phyloP scores from a whole-genome alignment of 2,113 vertebrate genomes.

The Apodemus speciosus region DNA sequence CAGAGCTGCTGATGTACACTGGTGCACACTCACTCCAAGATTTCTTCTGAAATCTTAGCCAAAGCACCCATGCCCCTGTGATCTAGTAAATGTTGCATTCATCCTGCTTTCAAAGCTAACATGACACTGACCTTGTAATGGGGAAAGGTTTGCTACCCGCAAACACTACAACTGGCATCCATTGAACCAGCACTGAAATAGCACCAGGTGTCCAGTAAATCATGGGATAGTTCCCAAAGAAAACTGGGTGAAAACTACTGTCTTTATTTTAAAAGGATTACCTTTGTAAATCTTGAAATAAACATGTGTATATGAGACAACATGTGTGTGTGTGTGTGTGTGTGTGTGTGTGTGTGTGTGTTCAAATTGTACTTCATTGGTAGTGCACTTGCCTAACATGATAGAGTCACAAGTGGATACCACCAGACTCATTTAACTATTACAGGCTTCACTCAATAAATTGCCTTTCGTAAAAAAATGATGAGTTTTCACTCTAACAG shows the following conservation, averaged over 20 bases:
- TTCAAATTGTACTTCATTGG: too few relatives aligned
- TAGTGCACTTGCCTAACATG: background rate
- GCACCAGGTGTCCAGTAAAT: background rate
- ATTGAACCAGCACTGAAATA: background rate
- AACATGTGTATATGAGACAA: too few relatives aligned
- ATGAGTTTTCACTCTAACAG: background rate
- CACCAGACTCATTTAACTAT: background rate
- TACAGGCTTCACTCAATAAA: background rate
- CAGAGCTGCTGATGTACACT: background rate
- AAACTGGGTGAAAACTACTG: fast-evolving
- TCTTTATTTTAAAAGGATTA: background rate
- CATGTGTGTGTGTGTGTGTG: too few relatives aligned
- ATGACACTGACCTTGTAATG: background rate
- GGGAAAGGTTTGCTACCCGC: background rate
- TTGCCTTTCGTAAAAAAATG: too few relatives aligned
- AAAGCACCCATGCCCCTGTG: background rate
- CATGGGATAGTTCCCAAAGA: background rate
- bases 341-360: too few relatives aligned
- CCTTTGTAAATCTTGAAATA: background rate
- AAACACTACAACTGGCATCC: background rate
- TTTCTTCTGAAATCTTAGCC: background rate
- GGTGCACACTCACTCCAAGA: background rate
- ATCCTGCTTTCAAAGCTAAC: background rate
- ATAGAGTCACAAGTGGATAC: background rate
- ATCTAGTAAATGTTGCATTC: background rate